phyloP scores from a whole-genome alignment of 2,888 invertebrate genomes.

The Chydorus sphaericus region DNA sequence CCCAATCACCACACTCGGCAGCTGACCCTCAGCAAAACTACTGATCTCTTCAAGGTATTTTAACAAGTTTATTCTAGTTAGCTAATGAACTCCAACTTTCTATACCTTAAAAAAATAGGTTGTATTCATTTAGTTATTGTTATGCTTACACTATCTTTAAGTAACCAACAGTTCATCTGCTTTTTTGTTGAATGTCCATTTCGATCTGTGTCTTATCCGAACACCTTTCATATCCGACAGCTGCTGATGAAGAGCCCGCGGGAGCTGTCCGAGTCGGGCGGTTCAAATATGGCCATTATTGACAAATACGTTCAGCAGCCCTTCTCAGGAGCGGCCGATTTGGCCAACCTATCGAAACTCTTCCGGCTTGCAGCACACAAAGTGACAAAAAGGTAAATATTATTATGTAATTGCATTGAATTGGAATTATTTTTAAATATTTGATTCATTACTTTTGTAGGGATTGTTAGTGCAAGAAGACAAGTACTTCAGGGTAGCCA shows the following conservation, averaged over 20 bases:
- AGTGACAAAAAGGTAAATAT: slow-evolving; percentile 45
- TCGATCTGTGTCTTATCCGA: background rate
- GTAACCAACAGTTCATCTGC: too few species aligned
- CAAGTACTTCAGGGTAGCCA: slow-evolving; percentile 53
- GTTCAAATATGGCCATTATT: slow-evolving; percentile 59
- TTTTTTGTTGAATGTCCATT: too few species aligned
- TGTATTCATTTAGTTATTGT: too few species aligned
- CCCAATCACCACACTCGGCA: slow-evolving; percentile 50
- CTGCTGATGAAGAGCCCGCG: slow-evolving; percentile 68
- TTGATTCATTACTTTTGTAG: background rate
- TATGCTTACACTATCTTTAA: too few species aligned
- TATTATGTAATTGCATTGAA: background rate
- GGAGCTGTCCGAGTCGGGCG: slow-evolving; percentile 72
- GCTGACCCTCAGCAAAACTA: slow-evolving; percentile 44
- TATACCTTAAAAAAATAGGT: too few species aligned
- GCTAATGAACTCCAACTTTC: too few species aligned
- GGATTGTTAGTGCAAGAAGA: slow-evolving; percentile 63
- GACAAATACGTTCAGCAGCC: slow-evolving; percentile 71
- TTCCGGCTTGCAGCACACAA: slow-evolving; percentile 61
- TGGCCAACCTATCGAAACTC: slow-evolving; percentile 59
- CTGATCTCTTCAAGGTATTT: slow-evolving; percentile 56
- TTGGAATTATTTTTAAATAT: background rate
- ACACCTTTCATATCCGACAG: slow-evolving; percentile 16
- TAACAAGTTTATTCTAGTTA: too few species aligned
- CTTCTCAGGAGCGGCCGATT: slow-evolving; percentile 25